Conservation (phyloP, 1,140 invertebrate species). For the Nebria ingens region DNA sequence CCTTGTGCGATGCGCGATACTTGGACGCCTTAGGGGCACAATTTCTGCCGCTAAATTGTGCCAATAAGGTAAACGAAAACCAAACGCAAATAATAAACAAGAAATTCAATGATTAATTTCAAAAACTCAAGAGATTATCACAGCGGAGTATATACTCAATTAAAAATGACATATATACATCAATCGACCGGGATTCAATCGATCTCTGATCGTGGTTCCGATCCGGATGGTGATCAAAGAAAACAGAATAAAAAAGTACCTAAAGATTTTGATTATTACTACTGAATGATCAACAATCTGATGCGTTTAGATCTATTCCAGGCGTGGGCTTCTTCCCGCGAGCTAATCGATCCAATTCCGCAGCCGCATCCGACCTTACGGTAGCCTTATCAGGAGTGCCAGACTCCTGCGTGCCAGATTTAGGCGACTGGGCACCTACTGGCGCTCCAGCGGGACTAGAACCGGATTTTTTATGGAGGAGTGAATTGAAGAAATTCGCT, state of each 20-base stretch:
- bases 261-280: neutral
- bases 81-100: too few species aligned
- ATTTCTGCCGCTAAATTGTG: too few species aligned
- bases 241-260: neutral
- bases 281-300: conserved; percentile 26
- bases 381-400: conserved; percentile 48
- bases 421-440: conserved; percentile 28
- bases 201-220: too few species aligned
- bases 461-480: conserved; percentile 84
- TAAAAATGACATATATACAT: too few species aligned
- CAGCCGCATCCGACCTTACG: conserved; percentile 78
- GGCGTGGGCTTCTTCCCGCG: conserved; percentile 46
- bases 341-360: conserved; percentile 83
- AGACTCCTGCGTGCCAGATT: conserved; percentile 16
- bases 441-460: conserved; percentile 44
- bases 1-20: too few species aligned
- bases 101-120: too few species aligned
- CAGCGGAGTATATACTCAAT: neutral
- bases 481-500: conserved; percentile 96
- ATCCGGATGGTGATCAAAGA: too few species aligned
- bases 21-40: too few species aligned
- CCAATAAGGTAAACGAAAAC: too few species aligned
- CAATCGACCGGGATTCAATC: too few species aligned
- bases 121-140: neutral
- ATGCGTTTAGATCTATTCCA: conserved; percentile 30